Evolutionary conservation across 2,888 invertebrate genomes (phyloP).

Genomic region (Eupithecia subumbrata): DNA sequence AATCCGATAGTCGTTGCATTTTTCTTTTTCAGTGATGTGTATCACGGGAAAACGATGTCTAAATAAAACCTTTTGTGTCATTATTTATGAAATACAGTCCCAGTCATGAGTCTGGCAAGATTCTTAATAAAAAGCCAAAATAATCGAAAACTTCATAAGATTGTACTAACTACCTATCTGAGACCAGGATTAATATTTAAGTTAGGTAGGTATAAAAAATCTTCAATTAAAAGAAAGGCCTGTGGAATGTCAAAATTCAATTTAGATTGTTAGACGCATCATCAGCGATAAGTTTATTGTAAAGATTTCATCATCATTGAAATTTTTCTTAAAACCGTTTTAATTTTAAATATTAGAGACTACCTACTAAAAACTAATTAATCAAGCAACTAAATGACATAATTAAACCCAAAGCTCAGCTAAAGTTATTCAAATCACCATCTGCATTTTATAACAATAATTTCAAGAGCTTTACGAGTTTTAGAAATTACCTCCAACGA

Average conservation of each 20-base stretch:
- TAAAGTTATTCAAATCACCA: constrained; percentile 21
- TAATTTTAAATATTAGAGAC: background rate
- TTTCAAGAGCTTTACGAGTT: constrained; percentile 21
- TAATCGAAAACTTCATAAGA: too few relatives aligned
- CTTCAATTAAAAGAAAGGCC: background rate
- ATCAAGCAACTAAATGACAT: constrained; percentile 21
- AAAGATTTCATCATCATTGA: background rate
- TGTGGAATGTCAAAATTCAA: background rate
- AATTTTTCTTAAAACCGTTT: background rate
- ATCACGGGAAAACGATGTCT: constrained; percentile 5
- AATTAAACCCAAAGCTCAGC: constrained; percentile 24
- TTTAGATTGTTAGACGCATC: background rate
- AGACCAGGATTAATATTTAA: background rate
- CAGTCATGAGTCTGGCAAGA: background rate
- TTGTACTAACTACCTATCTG: background rate
- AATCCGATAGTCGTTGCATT: constrained; percentile 37
- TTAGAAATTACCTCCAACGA: constrained; percentile 34
- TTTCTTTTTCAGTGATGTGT: constrained; percentile 18
- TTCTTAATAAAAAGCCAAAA: background rate
- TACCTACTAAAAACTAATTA: constrained; percentile 14
- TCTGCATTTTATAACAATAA: constrained; percentile 22
- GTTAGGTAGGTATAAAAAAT: too few relatives aligned
- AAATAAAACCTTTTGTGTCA: background rate
- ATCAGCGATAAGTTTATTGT: background rate
- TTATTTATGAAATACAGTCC: background rate